Evolutionary conservation across 2,113 vertebrate genomes (phyloP), one percentile per base, ranked within the genome.

Genomic region (Sula dactylatra): DNA sequence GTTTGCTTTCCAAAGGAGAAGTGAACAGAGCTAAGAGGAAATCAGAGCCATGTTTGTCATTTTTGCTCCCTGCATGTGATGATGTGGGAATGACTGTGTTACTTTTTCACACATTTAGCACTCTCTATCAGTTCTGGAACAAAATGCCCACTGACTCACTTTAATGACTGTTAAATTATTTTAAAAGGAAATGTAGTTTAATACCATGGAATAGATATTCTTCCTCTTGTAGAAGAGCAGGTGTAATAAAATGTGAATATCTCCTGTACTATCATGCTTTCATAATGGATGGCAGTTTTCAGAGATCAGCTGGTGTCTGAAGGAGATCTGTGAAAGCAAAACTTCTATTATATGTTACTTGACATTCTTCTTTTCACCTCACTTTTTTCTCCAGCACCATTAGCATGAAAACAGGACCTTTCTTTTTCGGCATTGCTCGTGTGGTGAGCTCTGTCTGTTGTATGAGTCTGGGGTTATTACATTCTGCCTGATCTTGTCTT

Each of bases 71-170:
- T 88, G 91, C 47, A 27, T 79, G 54, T 1, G 2, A 42, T 95
- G 91, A 82, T 8, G n/a, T 59, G 50, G 50, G 59, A 87, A 91
- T 87, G 81, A 94, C 86, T 89, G 40, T 49, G 17, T 79, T 61
- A 55, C 40, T 80, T 93, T 94, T 90, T 89, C 84, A 79, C 52
- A 76, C 62, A 70, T 66, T 91, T 91, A 70, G 17, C 55, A 52
- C 9, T 42, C 52, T 65, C 38, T 83, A 7, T 62, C 62, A 66
- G 26, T 66, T 66, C 77, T 73, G 59, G 93, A 94, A 93, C 70
- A 95, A 69, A 93, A 90, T 96, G 66, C 50, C 66, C 71, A 50
- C 59, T 96, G 94, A 96, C 59, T 95, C 95, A 88, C 42, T 88
- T 6, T 52, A 72, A 83, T 74, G 36, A 69, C 25, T 94, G 44